Percentiles rank a stretch among this genome's conserved stretches.
phyloP scores from a whole-genome alignment of 1,140 invertebrate genomes.

The Phthorimaea operculella region DNA sequence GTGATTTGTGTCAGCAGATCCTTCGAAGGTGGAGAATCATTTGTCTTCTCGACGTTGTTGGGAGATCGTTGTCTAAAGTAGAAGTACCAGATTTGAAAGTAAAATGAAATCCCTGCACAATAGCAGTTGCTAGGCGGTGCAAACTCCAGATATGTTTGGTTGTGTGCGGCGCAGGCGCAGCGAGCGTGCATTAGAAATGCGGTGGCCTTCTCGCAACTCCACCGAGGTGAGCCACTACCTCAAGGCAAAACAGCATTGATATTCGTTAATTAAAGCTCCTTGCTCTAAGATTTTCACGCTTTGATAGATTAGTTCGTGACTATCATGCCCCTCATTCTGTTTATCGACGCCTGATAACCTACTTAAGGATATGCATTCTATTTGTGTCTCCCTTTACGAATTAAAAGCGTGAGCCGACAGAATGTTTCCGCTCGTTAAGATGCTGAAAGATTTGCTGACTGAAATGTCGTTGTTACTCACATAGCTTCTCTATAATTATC shows the following conservation, averaged over 20 bases:
- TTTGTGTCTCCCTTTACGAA: conserved; percentile 4
- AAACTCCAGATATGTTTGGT: conserved; percentile 34
- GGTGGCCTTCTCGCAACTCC: conserved; percentile 37
- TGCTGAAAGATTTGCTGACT: too few relatives aligned
- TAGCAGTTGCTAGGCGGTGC: conserved; percentile 9
- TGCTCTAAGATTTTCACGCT: conserved; percentile 14
- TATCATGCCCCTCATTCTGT: not conserved
- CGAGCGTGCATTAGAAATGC: conserved; percentile 48
- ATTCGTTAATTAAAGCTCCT: conserved; percentile 38
- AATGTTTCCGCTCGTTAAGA: too few relatives aligned
- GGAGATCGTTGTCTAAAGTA: too few relatives aligned
- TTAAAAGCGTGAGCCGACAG: not conserved
- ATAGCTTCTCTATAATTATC: too few relatives aligned
- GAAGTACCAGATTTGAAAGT: too few relatives aligned
- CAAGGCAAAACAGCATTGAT: conserved; percentile 34
- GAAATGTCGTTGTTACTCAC: too few relatives aligned
- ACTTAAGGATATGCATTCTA: not conserved
- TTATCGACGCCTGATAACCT: not conserved
- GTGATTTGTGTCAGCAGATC: too few relatives aligned
- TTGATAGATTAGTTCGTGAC: conserved; percentile 10
- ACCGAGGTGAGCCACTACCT: conserved; percentile 48
- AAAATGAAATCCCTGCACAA: not conserved
- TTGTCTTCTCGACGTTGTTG: too few relatives aligned
- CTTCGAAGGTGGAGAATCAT: too few relatives aligned
- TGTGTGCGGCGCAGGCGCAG: conserved; percentile 18